phyloP scores from a whole-genome alignment of 1,140 invertebrate genomes.

The Eciton burchellii region DNA sequence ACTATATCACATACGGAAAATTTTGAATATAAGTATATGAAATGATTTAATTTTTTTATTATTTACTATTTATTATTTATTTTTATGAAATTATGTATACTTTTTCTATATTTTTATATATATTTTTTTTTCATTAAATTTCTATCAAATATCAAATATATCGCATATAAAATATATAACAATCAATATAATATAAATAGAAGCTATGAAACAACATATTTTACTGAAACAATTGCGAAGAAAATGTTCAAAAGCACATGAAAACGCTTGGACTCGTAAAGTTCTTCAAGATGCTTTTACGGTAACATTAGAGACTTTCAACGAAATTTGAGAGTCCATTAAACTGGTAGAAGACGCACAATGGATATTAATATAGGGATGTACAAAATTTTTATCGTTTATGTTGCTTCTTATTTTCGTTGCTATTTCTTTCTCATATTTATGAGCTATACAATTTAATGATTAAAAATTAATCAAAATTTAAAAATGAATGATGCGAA shows the following conservation, averaged over 20 bases:
- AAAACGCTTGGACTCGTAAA: constrained; percentile 13
- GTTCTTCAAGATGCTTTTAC: constrained; percentile 57
- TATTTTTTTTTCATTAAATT: constrained; percentile 66
- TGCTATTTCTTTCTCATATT: constrained; percentile 55
- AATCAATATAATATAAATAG: not conserved
- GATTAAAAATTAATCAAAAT: no score
- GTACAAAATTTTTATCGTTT: constrained; percentile 66
- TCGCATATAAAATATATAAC: not conserved
- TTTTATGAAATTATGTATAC: constrained; percentile 74
- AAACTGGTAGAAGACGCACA: constrained; percentile 63
- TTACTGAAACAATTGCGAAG: constrained; percentile 2
- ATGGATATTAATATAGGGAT: constrained; percentile 57
- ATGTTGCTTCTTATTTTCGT: constrained; percentile 58
- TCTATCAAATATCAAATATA: no score
- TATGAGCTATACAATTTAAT: no score
- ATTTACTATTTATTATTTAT: no score
- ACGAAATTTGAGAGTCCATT: constrained; percentile 77
- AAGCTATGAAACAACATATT: constrained; percentile 4
- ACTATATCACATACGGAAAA: no score
- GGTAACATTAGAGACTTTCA: constrained; percentile 71
- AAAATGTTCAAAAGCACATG: not conserved
- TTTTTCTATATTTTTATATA: constrained; percentile 67
- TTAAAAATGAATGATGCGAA: no score
- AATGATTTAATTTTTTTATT: no score
- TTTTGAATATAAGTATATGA: no score